These are phyloP conservation scores for Gallinago undulata DNA, from an alignment of 2,113 vertebrate genomes.

Conservation along the genomic window DNA sequence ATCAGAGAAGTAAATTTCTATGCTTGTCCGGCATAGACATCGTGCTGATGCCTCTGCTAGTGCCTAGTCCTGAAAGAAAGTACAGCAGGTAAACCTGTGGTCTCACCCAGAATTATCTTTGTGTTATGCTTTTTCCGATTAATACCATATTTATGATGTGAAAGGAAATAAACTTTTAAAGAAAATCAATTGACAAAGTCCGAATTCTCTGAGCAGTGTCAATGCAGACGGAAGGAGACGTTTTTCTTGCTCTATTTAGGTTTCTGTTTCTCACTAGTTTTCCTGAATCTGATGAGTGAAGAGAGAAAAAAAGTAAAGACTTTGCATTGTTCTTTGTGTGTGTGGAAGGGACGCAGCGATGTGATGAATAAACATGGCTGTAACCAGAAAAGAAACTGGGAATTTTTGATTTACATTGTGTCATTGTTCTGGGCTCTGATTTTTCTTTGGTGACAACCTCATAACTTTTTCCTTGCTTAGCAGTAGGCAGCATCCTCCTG, in stretches of 20 bases:
- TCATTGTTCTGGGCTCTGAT: neutral
- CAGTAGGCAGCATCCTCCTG: constrained; percentile 5
- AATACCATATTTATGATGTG: neutral
- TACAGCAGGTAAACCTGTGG: neutral
- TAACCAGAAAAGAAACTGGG: neutral
- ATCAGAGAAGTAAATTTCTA: neutral
- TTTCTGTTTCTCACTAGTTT: neutral
- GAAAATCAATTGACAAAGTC: neutral
- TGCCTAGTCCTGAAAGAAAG: neutral
- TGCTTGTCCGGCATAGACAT: neutral
- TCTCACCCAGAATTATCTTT: neutral
- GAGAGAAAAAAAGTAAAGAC: neutral
- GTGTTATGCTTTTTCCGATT: neutral
- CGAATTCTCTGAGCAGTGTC: neutral
- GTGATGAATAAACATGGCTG: neutral
- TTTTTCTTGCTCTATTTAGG: neutral
- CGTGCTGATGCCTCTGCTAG: neutral
- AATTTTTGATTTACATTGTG: neutral
- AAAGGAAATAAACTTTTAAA: neutral
- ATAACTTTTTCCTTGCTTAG: constrained; percentile 20
- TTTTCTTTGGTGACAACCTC: neutral
- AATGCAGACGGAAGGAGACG: neutral
- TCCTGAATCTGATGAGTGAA: neutral
- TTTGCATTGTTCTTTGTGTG: neutral
- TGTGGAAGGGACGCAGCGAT: neutral